These are phyloP conservation scores for Ascaphus truei DNA, from an alignment of 2,113 vertebrate species.

Conservation along the genomic window DNA sequence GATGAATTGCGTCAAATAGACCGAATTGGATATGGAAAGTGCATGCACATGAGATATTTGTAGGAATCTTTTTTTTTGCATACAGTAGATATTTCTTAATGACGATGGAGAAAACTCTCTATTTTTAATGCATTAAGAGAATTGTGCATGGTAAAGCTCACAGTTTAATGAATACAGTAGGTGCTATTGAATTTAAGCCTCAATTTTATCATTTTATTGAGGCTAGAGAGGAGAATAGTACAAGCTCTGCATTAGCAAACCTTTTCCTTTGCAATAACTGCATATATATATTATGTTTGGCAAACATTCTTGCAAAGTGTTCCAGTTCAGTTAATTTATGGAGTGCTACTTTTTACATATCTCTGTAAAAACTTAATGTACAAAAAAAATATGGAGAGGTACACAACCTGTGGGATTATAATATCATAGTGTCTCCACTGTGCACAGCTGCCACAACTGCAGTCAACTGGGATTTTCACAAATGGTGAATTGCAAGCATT, in stretches of 20 bases:
- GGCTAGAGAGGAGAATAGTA: not conserved
- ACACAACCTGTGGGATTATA: not conserved
- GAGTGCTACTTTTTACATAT: slow-evolving; percentile 20
- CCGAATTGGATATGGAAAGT: not conserved
- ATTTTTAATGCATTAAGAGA: no score
- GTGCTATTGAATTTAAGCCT: slow-evolving; percentile 1
- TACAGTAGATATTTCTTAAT: no score
- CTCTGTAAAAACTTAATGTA: slow-evolving; percentile 14
- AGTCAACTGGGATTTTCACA: no score
- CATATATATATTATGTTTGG: not conserved
- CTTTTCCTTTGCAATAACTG: slow-evolving; percentile 16
- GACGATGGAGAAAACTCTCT: no score
- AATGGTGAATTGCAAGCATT: no score
- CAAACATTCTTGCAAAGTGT: slow-evolving; percentile 3
- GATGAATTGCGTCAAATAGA: not conserved
- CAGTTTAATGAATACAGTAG: not conserved
- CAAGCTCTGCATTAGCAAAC: slow-evolving; percentile 13
- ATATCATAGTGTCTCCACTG: not conserved
- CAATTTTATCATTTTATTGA: slow-evolving; percentile 12
- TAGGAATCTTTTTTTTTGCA: slow-evolving; percentile 4
- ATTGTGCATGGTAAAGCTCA: slow-evolving; percentile 1
- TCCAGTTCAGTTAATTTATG: slow-evolving; percentile 5
- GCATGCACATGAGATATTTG: not conserved
- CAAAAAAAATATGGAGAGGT: not conserved
- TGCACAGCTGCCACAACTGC: not conserved